Conservation (phyloP, 2,113 vertebrate species). For the Pollimyrus isidori region DNA sequence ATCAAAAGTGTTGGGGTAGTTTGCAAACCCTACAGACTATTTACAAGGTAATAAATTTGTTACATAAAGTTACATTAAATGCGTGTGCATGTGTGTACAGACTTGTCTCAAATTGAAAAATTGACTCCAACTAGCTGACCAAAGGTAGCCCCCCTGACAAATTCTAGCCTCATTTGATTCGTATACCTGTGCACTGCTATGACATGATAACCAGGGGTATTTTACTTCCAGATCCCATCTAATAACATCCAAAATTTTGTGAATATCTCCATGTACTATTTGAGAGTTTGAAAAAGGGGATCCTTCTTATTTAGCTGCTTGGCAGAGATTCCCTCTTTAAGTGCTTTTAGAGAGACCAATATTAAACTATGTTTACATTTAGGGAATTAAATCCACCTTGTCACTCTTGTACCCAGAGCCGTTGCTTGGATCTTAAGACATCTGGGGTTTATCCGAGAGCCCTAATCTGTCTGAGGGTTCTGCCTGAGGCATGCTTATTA, state of each 20-base stretch:
- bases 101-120: background rate
- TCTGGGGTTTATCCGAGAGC: background rate
- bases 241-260: background rate
- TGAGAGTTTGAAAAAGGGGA: background rate
- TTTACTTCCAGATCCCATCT: background rate
- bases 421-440: background rate
- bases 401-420: background rate
- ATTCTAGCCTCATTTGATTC: background rate
- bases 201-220: background rate
- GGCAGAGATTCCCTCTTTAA: background rate
- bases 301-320: background rate
- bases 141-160: background rate
- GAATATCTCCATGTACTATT: background rate
- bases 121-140: background rate
- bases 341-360: background rate
- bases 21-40: background rate
- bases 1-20: background rate
- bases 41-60: background rate
- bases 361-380: background rate
- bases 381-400: background rate
- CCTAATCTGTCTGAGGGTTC: background rate
- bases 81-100: background rate
- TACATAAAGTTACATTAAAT: background rate
- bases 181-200: background rate
- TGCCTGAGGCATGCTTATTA: background rate